Conservation (phyloP, 2,797 vertebrate genomes). For the Sebastes glaucus region DNA sequence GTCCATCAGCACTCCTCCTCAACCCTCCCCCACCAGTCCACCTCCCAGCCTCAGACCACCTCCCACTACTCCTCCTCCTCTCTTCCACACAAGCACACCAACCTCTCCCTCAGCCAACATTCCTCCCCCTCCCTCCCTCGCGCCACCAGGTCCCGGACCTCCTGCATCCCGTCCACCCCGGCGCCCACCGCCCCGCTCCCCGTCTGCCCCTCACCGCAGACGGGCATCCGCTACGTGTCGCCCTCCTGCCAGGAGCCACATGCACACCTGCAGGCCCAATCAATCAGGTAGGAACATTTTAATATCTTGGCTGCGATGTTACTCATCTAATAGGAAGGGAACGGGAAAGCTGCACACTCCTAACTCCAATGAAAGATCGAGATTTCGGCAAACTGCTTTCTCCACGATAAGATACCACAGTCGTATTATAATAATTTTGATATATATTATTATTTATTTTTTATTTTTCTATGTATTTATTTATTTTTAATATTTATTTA, state of each 20-base stretch:
- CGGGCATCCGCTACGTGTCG: conserved; percentile 82
- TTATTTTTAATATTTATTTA: too few species aligned
- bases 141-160: conserved; percentile 86
- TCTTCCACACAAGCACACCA: conserved; percentile 83
- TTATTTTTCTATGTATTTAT: too few species aligned
- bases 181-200: conserved; percentile 80
- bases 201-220: conserved; percentile 75
- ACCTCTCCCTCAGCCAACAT: conserved; percentile 70
- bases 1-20: conserved; percentile 73
- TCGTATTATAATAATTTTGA: too few species aligned
- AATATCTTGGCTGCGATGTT: background rate
- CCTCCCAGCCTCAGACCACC: conserved; percentile 64
- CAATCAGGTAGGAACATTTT: conserved; percentile 71
- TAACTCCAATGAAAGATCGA: too few species aligned
- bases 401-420: too few species aligned
- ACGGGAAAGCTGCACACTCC: too few species aligned
- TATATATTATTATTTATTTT: too few species aligned
- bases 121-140: conserved; percentile 84
- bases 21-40: conserved; percentile 73
- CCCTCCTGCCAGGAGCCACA: conserved; percentile 79
- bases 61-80: conserved; percentile 81
- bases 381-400: too few species aligned
- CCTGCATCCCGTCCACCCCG: conserved; percentile 83
- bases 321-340: too few species aligned
- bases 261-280: conserved; percentile 72